Conservation (phyloP, 2,888 invertebrate species). For the Silvanus unidentatus region DNA sequence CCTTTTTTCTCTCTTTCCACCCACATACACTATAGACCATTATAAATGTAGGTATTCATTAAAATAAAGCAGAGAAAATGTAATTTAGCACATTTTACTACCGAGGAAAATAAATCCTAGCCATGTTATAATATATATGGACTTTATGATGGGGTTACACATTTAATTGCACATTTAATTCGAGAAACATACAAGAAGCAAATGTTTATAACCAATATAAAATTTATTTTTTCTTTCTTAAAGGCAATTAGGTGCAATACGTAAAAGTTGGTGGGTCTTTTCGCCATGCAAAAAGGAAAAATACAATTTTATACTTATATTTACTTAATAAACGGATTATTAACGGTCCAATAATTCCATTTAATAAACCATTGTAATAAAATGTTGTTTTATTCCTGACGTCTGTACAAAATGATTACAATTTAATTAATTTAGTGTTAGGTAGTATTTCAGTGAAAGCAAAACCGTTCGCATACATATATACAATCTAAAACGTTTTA, state of each 20-base stretch:
- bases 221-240: not conserved
- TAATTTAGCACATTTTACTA: not conserved
- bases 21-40: too few species aligned
- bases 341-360: too few species aligned
- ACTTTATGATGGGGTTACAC: slow-evolving; percentile 7
- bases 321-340: not conserved
- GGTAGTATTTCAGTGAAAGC: too few species aligned
- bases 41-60: too few species aligned
- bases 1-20: too few species aligned
- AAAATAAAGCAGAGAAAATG: too few species aligned
- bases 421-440: too few species aligned
- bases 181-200: slow-evolving; percentile 7
- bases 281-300: not conserved
- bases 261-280: not conserved
- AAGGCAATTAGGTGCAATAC: not conserved
- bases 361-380: too few species aligned
- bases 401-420: too few species aligned
- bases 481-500: too few species aligned
- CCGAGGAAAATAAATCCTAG: not conserved
- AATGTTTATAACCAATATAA: slow-evolving; percentile 8
- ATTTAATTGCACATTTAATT: slow-evolving; percentile 9
- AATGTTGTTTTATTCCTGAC: too few species aligned
- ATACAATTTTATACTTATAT: not conserved
- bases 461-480: too few species aligned
- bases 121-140: slow-evolving; percentile 3